Evolutionary conservation across 2,113 vertebrate genomes (phyloP).

Genomic region (Nyctereutes procyonoides): DNA sequence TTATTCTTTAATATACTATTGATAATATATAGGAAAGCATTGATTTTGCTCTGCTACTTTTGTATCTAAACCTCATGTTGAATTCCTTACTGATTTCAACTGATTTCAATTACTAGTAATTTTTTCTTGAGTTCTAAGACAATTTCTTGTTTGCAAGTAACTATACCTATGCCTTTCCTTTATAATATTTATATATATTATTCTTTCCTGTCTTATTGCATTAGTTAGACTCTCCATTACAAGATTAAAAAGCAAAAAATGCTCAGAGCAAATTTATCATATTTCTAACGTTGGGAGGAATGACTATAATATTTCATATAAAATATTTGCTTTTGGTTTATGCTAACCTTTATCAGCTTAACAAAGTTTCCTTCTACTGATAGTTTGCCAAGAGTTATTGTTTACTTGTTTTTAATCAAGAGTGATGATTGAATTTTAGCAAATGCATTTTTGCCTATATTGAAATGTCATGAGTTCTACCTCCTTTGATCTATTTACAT

Average conservation of each 20-base stretch:
- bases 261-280: neutral
- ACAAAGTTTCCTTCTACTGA: constrained; percentile 9
- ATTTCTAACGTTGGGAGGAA: neutral
- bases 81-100: neutral
- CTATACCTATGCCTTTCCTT: constrained; percentile 11
- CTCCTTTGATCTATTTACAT: constrained; percentile 39
- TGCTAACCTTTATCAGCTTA: neutral
- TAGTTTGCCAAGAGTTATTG: constrained; percentile 21
- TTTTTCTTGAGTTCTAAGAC: neutral
- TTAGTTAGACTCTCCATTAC: neutral
- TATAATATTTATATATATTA: neutral
- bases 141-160: constrained; percentile 15
- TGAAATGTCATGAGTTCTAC: constrained; percentile 19
- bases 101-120: constrained; percentile 13
- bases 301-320: neutral
- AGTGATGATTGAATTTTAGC: constrained; percentile 12
- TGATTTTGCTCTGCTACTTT: constrained; percentile 16
- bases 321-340: constrained; percentile 35
- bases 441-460: constrained; percentile 16
- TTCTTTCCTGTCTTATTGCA: neutral
- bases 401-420: constrained; percentile 48
- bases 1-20: constrained; percentile 1
- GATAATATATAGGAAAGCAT: constrained; percentile 12
- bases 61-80: neutral
- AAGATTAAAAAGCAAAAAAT: neutral